phyloP scores from a whole-genome alignment of 2,888 invertebrate species.

The Syritta pipiens region DNA sequence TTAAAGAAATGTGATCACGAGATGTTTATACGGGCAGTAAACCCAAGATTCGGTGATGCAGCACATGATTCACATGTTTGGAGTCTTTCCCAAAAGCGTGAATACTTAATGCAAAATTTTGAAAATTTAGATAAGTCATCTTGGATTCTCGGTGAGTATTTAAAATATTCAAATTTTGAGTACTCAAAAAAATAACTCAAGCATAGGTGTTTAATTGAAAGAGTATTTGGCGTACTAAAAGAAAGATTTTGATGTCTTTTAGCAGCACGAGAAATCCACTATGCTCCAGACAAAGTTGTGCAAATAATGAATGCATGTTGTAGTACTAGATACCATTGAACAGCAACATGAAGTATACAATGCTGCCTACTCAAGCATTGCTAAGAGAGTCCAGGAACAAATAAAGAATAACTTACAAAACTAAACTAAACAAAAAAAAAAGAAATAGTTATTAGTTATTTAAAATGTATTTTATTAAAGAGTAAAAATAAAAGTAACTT shows the following conservation, averaged over 20 bases:
- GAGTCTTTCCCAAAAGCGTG: neutral
- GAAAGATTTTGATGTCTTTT: neutral
- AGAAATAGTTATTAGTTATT: neutral
- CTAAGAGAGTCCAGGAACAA: neutral
- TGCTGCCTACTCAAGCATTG: neutral
- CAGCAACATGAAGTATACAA: neutral
- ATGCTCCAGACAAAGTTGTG: neutral
- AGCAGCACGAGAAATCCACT: neutral
- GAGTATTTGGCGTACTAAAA: constrained; percentile 2
- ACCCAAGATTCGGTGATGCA: no score
- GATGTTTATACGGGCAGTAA: no score
- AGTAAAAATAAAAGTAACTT: neutral
- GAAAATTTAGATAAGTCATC: neutral
- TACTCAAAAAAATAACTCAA: no score
- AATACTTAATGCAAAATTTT: neutral
- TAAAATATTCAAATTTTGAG: no score
- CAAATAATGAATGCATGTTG: neutral
- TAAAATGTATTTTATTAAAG: neutral
- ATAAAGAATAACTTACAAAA: neutral
- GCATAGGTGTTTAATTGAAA: neutral
- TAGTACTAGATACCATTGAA: neutral
- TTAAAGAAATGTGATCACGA: no score
- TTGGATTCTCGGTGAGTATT: neutral
- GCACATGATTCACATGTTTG: neutral
- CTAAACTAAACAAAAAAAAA: no score